phyloP scores from a whole-genome alignment of 2,888 invertebrate species.

The Drosophila picticornis region DNA sequence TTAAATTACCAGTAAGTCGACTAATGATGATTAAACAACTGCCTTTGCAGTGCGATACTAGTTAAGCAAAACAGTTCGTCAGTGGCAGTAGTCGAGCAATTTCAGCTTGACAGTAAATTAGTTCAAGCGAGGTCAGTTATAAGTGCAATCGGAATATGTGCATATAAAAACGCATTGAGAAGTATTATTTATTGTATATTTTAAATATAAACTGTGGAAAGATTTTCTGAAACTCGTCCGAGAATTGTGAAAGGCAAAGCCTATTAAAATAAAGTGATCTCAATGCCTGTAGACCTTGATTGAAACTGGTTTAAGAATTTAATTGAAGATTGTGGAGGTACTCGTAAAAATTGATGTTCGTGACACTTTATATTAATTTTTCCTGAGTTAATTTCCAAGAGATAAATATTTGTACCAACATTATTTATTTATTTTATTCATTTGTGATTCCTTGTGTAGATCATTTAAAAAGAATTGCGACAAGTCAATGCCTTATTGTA shows the following conservation, averaged over 20 bases:
- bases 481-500: neutral
- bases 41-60: constrained; percentile 13
- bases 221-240: constrained; percentile 6
- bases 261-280: constrained; percentile 25
- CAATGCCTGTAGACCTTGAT: constrained; percentile 40
- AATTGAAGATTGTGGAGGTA: neutral
- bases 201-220: constrained; percentile 16
- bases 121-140: constrained; percentile 42
- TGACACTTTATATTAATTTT: neutral
- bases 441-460: neutral
- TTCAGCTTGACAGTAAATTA: neutral
- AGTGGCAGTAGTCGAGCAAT: constrained; percentile 2
- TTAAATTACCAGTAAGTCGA: constrained; percentile 15
- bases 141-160: constrained; percentile 18
- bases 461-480: neutral
- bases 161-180: neutral
- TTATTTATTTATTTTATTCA: neutral
- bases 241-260: constrained; percentile 1
- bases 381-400: neutral
- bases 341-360: neutral
- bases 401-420: neutral
- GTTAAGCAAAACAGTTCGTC: constrained; percentile 10
- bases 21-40: constrained; percentile 18
- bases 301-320: constrained; percentile 36
- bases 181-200: neutral